Percentiles rank a stretch among this genome's conserved stretches.
These are phyloP conservation scores for Coranthus polyacanthus DNA, from an alignment of 2,797 vertebrate species.

Conservation along the genomic window DNA sequence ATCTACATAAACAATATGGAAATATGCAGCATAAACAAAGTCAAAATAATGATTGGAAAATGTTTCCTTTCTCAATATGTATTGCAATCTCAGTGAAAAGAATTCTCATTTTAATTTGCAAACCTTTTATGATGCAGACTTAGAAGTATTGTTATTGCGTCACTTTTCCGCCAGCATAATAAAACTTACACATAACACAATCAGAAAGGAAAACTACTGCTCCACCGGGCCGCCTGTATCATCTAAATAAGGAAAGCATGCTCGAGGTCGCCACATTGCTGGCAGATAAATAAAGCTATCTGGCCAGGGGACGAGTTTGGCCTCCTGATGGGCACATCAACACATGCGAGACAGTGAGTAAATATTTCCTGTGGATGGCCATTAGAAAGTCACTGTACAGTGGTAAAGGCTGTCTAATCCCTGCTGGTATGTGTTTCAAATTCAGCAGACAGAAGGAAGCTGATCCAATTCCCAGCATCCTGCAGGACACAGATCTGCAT, in stretches of 20 bases:
- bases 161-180: constrained; percentile 3
- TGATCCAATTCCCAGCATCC: constrained; percentile 73
- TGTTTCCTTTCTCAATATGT: not conserved
- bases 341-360: constrained; percentile 43
- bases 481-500: constrained; percentile 79
- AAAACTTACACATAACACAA: not conserved
- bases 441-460: constrained; percentile 70
- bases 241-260: constrained; percentile 30
- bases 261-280: constrained; percentile 35
- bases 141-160: not conserved
- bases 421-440: constrained; percentile 63
- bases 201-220: constrained; percentile 17
- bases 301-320: constrained; percentile 30
- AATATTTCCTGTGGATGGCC: constrained; percentile 57
- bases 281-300: constrained; percentile 50
- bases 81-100: constrained; percentile 3
- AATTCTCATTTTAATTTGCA: constrained; percentile 3
- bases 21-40: not conserved
- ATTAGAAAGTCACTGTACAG: constrained; percentile 57
- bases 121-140: not conserved
- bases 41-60: not conserved
- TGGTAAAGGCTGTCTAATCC: constrained; percentile 62
- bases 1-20: no score
- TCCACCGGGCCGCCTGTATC: not conserved
- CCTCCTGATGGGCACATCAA: constrained; percentile 43